phyloP scores from a whole-genome alignment of 2,797 vertebrate species.

The Orestias chungarensis region DNA sequence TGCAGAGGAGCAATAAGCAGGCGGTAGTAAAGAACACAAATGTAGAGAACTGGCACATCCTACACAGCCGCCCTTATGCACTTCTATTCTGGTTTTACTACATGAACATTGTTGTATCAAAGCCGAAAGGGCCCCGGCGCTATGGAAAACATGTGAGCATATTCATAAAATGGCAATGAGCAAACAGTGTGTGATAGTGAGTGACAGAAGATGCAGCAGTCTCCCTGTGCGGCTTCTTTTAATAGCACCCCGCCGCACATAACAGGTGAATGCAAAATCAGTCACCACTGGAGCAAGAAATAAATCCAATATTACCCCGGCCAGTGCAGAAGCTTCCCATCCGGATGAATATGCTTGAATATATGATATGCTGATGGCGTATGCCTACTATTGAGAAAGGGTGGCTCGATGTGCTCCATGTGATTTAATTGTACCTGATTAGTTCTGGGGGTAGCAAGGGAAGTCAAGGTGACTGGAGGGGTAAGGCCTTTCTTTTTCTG shows the following conservation, averaged over 20 bases:
- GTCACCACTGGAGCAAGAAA: constrained; percentile 58
- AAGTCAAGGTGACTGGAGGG: constrained; percentile 49
- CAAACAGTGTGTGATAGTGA: constrained; percentile 53
- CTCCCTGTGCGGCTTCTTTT: constrained; percentile 43
- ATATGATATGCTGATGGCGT: constrained; percentile 50
- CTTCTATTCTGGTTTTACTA: constrained; percentile 27
- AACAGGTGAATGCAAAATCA: constrained; percentile 64
- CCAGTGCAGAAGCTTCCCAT: constrained; percentile 45
- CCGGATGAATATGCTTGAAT: constrained; percentile 48
- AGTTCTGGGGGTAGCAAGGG: not conserved
- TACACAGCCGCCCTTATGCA: no score
- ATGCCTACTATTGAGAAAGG: constrained; percentile 14
- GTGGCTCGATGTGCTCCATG: not conserved
- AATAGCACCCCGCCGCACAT: constrained; percentile 27
- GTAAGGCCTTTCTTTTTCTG: constrained; percentile 11
- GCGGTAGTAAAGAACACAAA: constrained; percentile 8
- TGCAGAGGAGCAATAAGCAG: constrained; percentile 37
- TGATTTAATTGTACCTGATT: constrained; percentile 49
- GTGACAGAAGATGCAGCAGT: constrained; percentile 56
- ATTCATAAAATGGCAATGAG: constrained; percentile 55
- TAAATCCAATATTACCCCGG: constrained; percentile 57
- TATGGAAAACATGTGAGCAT: constrained; percentile 36
- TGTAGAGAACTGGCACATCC: constrained; percentile 4
- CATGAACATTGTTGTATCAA: constrained; percentile 65
- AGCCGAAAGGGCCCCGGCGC: constrained; percentile 57